These are phyloP conservation scores for Semaprochilodus insignis DNA, from an alignment of 2,797 vertebrate species.

Conservation along the genomic window DNA sequence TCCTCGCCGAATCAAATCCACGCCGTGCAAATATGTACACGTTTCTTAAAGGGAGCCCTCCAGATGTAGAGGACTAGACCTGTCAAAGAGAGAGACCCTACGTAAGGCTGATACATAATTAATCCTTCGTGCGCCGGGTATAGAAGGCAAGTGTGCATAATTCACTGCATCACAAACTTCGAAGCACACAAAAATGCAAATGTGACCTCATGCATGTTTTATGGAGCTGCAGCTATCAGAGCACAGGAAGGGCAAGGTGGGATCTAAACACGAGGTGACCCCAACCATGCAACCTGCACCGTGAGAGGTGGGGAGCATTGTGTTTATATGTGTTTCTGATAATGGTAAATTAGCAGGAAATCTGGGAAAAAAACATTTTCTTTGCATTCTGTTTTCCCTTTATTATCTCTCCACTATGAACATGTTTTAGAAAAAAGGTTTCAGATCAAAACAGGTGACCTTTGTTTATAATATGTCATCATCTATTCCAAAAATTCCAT, in stretches of 20 bases:
- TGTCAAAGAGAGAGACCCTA: conserved; percentile 32
- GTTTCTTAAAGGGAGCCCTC: conserved; percentile 4
- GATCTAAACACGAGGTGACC: not conserved
- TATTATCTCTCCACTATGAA: no score
- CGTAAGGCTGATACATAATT: conserved; percentile 52
- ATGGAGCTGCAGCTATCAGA: not conserved
- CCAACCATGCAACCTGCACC: no score
- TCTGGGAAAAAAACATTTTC: no score
- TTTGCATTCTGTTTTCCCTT: no score
- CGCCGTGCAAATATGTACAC: not conserved
- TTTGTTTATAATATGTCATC: no score
- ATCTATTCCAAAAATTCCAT: no score
- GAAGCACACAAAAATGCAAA: conserved; percentile 51
- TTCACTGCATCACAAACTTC: conserved; percentile 34
- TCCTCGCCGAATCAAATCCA: conserved; percentile 5
- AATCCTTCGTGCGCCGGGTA: conserved; percentile 23
- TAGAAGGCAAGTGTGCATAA: conserved; percentile 41
- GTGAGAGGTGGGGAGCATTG: no score
- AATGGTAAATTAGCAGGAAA: no score
- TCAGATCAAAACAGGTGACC: no score
- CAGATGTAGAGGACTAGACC: not conserved
- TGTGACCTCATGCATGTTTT: conserved; percentile 35
- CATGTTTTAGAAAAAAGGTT: no score
- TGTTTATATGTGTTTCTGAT: no score
- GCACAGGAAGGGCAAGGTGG: not conserved